A percentile compares a stretch with the other conserved stretches of the same genome.
Evolutionary conservation across 2,113 vertebrate species (phyloP).

Genomic region (Nibea albiflora): DNA sequence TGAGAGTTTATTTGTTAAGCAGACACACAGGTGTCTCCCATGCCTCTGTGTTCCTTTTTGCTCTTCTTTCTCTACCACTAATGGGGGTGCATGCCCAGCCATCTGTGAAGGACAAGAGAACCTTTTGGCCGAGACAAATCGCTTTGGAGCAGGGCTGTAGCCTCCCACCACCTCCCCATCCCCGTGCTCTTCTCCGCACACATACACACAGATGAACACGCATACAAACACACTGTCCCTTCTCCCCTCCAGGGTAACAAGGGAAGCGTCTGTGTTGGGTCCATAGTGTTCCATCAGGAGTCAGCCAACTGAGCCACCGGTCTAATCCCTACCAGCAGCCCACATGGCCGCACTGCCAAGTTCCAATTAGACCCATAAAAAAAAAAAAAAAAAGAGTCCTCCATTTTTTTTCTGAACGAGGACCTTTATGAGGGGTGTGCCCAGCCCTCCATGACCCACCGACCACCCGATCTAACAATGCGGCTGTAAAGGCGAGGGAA

Average conservation of each 20-base stretch:
- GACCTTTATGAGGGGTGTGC: constrained; percentile 64
- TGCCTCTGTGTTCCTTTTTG: constrained; percentile 42
- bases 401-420: constrained; percentile 47
- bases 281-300: constrained; percentile 78
- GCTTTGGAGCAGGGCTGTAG: constrained; percentile 72
- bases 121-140: constrained; percentile 85
- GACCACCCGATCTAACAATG: constrained; percentile 61
- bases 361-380: constrained; percentile 81
- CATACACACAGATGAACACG: constrained; percentile 55
- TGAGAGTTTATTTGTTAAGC: constrained; percentile 57
- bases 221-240: constrained; percentile 50
- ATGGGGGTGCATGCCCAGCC: constrained; percentile 76
- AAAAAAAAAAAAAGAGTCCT: constrained; percentile 60
- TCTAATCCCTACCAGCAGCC: constrained; percentile 79
- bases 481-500: constrained; percentile 60
- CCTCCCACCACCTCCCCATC: constrained; percentile 49
- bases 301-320: constrained; percentile 78
- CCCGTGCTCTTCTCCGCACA: constrained; percentile 13
- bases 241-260: constrained; percentile 76
- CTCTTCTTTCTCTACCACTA: constrained; percentile 69
- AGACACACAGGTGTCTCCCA: constrained; percentile 72
- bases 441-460: constrained; percentile 64
- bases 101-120: constrained; percentile 85
- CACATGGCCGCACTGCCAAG: constrained; percentile 70
- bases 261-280: constrained; percentile 72